Conservation (phyloP, 2,888 invertebrate genomes). For the Brenthis daphne region DNA sequence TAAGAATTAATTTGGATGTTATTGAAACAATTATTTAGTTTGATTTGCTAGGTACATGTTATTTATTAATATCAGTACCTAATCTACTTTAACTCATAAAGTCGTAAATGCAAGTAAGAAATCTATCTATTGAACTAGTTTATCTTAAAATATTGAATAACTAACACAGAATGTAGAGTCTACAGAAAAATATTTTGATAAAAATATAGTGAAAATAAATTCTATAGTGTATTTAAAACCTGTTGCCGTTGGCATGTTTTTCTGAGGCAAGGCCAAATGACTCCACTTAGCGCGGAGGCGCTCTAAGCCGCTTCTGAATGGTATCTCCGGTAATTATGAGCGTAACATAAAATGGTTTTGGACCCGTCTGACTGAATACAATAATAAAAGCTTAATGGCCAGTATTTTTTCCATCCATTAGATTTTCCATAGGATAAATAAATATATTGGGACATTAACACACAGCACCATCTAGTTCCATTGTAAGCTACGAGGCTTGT, state of each 20-base stretch:
- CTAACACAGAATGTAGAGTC: background rate
- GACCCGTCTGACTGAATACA: constrained; percentile 5
- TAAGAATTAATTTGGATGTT: too few relatives aligned
- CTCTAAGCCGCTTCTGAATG: constrained; percentile 49
- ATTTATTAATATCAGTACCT: too few relatives aligned
- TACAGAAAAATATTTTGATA: constrained; percentile 9
- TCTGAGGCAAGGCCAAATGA: constrained; percentile 61
- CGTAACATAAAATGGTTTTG: constrained; percentile 25
- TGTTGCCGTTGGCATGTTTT: constrained; percentile 65
- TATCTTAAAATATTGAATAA: background rate
- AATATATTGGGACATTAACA: too few relatives aligned
- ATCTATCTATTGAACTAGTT: too few relatives aligned
- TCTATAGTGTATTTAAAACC: constrained; percentile 41
- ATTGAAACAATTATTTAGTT: too few relatives aligned
- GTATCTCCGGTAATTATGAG: constrained; percentile 37
- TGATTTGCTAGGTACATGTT: too few relatives aligned
- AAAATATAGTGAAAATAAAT: constrained; percentile 16
- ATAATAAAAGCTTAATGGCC: constrained; percentile 9
- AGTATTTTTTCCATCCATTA: constrained; percentile 12
- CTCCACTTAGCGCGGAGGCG: constrained; percentile 41
- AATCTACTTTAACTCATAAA: too few relatives aligned
- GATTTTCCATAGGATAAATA: background rate
- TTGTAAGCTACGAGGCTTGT: too few relatives aligned
- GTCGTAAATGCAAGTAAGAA: too few relatives aligned
- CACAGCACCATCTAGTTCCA: too few relatives aligned